Base-by-base conservation (phyloP, 2,888 invertebrate genomes). In the Scaptomyza flava region DNA sequence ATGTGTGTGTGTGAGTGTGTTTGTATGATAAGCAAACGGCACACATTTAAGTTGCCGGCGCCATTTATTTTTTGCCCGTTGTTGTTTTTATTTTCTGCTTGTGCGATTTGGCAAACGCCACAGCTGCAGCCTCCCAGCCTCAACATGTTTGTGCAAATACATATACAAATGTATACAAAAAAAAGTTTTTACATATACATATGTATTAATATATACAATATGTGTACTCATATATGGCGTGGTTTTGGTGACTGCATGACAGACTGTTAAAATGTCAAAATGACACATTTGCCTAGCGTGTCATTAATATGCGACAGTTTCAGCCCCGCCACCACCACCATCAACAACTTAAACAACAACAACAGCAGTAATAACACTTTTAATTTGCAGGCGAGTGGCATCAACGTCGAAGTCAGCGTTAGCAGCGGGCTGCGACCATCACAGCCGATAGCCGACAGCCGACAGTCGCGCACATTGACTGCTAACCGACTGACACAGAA, bases 191-290 rank as follows among this genome's bases (percentile, higher is more conserved):
- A 51, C 17, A 11, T 11, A 38, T 34, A 5, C n/a, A 34, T 50
- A 23, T 34, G 6, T 23, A 50, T 50, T 20, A 66, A 69, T n/a
- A n/a, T n/a, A n/a, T n/a, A n/a, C n/a, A n/a, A n/a, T n/a, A n/a
- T n/a, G n/a, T n/a, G n/a, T n/a, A n/a, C n/a, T n/a, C n/a, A n/a
- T 76, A 76, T 77, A 81, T 87, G 72, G 68, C 73, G 82, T 76
- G 86, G 76, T 82, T 81, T 75, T 72, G 77, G 73, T 77, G 77
- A 71, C 76, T 85, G 79, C 71, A 82, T 82, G 88, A 85, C 86
- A 82, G 87, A 84, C 84, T 85, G 88, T 85, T 87, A 85, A 85
- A 87, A 85, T 82, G 88, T 87, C 84, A 85, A 85, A 84, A 80
- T 87, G 87, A 85, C 87, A 85, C 86, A 85, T 85, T 85, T 87